phyloP scores from a whole-genome alignment of 2,113 vertebrate genomes.

The Heterocephalus glaber region DNA sequence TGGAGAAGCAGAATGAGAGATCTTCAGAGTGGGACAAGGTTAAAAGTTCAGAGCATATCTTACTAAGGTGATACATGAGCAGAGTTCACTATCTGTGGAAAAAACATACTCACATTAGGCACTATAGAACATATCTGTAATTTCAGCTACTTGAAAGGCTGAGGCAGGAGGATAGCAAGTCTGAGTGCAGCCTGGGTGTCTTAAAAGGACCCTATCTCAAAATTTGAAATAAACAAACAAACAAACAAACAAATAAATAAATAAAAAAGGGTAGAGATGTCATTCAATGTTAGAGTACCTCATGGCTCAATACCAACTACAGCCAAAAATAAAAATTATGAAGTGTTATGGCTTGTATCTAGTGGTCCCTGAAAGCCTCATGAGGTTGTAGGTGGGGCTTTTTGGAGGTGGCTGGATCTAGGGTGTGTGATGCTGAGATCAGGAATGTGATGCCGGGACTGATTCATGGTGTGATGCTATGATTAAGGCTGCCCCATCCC shows the following conservation, averaged over 20 bases:
- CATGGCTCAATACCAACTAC: not conserved
- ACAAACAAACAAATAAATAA: no score
- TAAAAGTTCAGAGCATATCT: not conserved
- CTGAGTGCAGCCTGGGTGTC: not conserved
- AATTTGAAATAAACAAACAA: no score
- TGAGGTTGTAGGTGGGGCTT: not conserved
- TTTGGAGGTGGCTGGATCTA: not conserved
- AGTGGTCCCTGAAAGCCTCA: not conserved
- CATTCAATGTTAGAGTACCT: not conserved
- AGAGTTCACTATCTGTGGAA: not conserved
- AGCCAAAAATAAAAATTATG: not conserved
- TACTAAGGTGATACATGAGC: not conserved
- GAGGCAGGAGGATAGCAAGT: not conserved
- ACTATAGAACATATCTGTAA: not conserved
- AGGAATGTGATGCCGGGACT: not conserved
- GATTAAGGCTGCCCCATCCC: not conserved
- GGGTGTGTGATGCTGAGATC: not conserved
- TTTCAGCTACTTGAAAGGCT: not conserved
- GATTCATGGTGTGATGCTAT: not conserved
- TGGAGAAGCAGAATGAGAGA: not conserved
- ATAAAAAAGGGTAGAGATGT: not conserved
- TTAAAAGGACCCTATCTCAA: not conserved
- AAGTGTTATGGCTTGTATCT: not conserved
- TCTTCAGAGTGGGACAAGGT: not conserved
- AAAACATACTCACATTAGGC: not conserved